Percentiles rank a stretch among this genome's conserved stretches.
These are phyloP conservation scores for Pseudochirops cupreus DNA, from an alignment of 2,797 vertebrate species.

Conservation along the genomic window DNA sequence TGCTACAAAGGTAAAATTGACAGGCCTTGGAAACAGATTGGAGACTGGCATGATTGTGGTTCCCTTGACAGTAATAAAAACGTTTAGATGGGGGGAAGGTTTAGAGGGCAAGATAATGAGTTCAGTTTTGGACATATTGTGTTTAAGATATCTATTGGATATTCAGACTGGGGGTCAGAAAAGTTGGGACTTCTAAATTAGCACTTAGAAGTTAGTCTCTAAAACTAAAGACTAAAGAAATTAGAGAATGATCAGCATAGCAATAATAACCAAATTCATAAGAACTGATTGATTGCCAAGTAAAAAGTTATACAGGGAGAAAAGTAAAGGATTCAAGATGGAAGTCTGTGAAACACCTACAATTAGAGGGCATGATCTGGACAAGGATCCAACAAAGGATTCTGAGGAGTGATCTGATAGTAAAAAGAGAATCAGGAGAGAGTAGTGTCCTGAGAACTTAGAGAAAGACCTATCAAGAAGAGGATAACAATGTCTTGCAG, in stretches of 20 bases:
- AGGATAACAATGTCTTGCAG: neutral
- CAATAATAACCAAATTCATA: neutral
- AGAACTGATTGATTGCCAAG: neutral
- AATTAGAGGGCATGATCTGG: neutral
- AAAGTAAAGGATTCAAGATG: neutral
- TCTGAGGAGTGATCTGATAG: neutral
- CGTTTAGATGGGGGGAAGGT: neutral
- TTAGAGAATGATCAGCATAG: neutral
- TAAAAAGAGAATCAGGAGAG: neutral
- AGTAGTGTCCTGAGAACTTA: neutral
- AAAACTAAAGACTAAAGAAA: neutral
- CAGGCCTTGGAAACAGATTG: neutral
- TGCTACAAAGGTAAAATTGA: neutral
- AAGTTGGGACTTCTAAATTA: neutral
- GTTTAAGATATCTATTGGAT: neutral
- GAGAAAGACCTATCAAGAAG: neutral
- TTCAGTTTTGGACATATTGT: neutral
- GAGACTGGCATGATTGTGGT: neutral
- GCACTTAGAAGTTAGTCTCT: too few relatives aligned
- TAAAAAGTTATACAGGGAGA: neutral
- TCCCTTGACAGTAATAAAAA: neutral
- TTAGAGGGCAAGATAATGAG: neutral
- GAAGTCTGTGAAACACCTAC: neutral
- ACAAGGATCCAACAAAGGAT: neutral
- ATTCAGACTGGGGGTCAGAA: neutral